Conservation (phyloP, 1,140 invertebrate genomes). For the Drosophila miranda region DNA sequence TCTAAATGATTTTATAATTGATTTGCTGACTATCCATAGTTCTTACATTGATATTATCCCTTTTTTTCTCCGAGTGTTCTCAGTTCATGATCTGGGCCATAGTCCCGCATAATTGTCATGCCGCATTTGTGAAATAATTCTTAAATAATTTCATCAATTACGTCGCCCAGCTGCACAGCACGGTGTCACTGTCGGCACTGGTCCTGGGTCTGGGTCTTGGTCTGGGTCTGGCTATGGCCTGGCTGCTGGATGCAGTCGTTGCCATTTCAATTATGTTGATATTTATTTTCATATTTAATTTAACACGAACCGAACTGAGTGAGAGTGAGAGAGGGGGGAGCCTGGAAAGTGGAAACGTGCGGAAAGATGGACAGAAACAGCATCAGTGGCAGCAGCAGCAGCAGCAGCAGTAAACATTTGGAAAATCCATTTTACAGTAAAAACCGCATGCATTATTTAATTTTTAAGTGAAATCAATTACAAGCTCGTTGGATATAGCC, state of each 20-base stretch:
- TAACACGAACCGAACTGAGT: conserved; percentile 48
- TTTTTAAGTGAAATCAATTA: conserved; percentile 82
- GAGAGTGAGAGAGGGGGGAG: not conserved
- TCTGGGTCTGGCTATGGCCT: not conserved
- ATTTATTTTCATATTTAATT: conserved; percentile 81
- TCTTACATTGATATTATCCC: not conserved
- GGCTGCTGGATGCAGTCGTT: conserved; percentile 19
- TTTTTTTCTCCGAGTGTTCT: conserved; percentile 36
- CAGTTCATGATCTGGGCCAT: conserved; percentile 27
- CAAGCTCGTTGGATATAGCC: conserved; percentile 54
- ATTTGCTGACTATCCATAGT: too few species aligned
- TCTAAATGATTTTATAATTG: too few species aligned
- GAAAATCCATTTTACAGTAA: conserved; percentile 77
- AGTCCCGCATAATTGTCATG: conserved; percentile 72
- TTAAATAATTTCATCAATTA: conserved; percentile 80
- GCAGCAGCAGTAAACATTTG: conserved; percentile 41
- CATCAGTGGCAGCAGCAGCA: conserved; percentile 1
- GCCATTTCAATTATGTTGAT: conserved; percentile 78
- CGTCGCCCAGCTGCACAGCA: conserved; percentile 49
- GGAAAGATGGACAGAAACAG: conserved; percentile 14
- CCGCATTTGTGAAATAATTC: conserved; percentile 75
- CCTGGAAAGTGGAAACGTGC: conserved; percentile 12
- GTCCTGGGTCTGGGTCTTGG: not conserved
- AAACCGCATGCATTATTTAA: conserved; percentile 81
- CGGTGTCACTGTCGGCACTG: conserved; percentile 1